Base-by-base conservation (phyloP, 2,888 invertebrate species). In the Chrysolina haemoptera region DNA sequence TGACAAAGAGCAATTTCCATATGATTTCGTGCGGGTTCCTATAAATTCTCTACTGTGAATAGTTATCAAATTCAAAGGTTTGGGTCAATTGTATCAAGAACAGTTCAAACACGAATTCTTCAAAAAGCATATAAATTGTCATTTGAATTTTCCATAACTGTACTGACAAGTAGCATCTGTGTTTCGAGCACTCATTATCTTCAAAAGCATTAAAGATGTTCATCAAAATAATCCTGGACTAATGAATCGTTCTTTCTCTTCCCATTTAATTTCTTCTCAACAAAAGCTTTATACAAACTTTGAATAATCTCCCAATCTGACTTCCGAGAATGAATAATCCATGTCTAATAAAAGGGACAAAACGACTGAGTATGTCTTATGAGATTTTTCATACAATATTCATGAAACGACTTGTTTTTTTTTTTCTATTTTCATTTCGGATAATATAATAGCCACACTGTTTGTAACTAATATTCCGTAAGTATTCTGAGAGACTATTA, bases 401-500 rank as follows among this genome's bases (percentile, higher is more conserved):
- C 65, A 65, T 74, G 74, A 74, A 74, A 70, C 20, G 70, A 22
- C 14, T 55, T 63, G 53, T 72, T 63, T 72, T 64, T 65, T 63
- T 63, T 72, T 63, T 72, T 64, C 63, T 66, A 63, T 70, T 68
- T 74, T 64, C 63, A 65, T 71, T 65, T 55, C 66, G 43, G 68
- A 74, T 70, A 74, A 70, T 62, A 76, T 72, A 74, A 76, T 66
- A 71, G 66, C 62, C 67, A 20, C 65, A 63, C 66, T 71, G 69
- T 76, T 66, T 55, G 59, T 48, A 50, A 72, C 70, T 76, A 76
- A 76, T 76, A 73, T 67, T 55, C 65, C 63, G 11, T 73, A 73
- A 73, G 76, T 68, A 73, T 73, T 68, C 67, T 69, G 18, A 16
- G 68, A 62, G 68, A 69, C 71, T 71, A 73, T 73, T 76, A 76